Conservation (phyloP, 2,113 vertebrate species). For the Leptobrachium leishanense region DNA sequence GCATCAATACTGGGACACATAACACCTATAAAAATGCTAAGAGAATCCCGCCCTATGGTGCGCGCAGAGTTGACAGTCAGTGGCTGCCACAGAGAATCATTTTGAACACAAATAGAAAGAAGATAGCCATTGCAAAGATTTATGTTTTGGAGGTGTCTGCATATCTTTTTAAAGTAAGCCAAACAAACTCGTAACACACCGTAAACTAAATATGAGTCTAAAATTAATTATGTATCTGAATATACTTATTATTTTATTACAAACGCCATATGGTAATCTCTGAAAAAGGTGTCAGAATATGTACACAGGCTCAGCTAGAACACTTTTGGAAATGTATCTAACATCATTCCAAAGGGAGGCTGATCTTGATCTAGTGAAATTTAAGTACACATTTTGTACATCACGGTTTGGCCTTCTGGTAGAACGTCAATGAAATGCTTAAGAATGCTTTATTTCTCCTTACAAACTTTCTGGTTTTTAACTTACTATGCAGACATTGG, state of each 20-base stretch:
- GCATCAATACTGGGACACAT: no score
- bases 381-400: slow-evolving; percentile 20
- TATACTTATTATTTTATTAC: neutral
- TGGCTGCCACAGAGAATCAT: no score
- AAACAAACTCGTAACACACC: no score
- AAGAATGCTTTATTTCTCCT: slow-evolving; percentile 16
- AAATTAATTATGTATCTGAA: no score
- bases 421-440: slow-evolving; percentile 20
- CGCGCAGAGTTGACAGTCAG: no score
- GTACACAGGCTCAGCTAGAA: slow-evolving; percentile 1
- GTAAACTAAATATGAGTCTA: no score
- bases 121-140: no score
- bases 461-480: slow-evolving; percentile 19
- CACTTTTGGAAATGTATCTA: neutral
- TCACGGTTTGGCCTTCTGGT: neutral
- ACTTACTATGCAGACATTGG: neutral
- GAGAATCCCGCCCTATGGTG: no score
- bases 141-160: no score
- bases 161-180: no score
- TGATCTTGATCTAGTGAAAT: slow-evolving; percentile 30
- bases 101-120: no score
- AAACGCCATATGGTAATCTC: neutral
- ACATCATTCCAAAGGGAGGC: neutral
- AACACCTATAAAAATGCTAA: no score
- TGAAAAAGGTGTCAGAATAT: neutral